Evolutionary conservation across 2,888 invertebrate genomes (phyloP).

Genomic region (Catonia carolina): DNA sequence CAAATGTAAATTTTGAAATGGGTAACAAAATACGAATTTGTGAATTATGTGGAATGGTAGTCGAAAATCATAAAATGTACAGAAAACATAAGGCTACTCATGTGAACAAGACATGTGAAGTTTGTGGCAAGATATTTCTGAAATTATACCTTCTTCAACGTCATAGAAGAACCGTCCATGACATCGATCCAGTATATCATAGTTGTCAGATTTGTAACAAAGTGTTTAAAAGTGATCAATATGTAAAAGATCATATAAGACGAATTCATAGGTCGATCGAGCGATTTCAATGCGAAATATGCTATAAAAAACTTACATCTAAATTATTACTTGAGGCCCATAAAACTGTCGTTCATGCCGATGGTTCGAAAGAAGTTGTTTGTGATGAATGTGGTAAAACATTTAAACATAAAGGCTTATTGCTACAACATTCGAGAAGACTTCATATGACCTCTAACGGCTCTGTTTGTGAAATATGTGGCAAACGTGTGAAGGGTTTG

Average conservation of each 20-base stretch:
- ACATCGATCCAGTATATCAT: too few relatives aligned
- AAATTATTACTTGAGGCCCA: background rate
- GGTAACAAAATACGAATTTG: too few relatives aligned
- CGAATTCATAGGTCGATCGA: too few relatives aligned
- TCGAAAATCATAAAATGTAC: too few relatives aligned
- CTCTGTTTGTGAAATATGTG: constrained; percentile 6
- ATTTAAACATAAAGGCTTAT: background rate
- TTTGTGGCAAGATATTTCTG: background rate
- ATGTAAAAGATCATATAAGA: too few relatives aligned
- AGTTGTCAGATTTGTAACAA: too few relatives aligned
- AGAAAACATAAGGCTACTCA: too few relatives aligned
- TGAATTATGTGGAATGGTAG: too few relatives aligned
- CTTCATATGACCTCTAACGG: background rate
- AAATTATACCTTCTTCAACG: background rate
- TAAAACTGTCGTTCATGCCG: background rate
- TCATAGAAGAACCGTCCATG: background rate
- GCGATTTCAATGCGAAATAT: background rate
- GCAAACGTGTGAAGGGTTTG: constrained; percentile 1
- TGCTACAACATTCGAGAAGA: background rate
- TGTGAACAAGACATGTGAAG: background rate
- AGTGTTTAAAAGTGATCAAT: too few relatives aligned
- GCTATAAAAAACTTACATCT: background rate
- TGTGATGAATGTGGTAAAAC: background rate
- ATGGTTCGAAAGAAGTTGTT: background rate
- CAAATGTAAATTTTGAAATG: too few relatives aligned